Base-by-base conservation (phyloP, 2,113 vertebrate species). In the Dipodomys spectabilis region DNA sequence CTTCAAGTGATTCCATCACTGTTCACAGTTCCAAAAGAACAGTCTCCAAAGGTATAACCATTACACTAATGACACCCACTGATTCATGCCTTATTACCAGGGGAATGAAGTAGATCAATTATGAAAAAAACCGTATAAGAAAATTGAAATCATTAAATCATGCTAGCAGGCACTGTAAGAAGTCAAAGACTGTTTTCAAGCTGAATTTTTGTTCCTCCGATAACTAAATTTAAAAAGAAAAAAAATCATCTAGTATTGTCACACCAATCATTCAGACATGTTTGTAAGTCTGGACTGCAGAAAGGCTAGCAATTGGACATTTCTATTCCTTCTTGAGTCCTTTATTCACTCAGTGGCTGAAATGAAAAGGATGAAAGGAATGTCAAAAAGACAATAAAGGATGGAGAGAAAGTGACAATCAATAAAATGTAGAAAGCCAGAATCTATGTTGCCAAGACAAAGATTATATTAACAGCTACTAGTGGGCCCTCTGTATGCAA, bases 1-100 rank as follows among this genome's bases (percentile, higher is more conserved):
- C 82, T 92, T 77, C 72, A 64, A 93, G 74, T 86, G 84, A 95
- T 87, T 69, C 93, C 95, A 95, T 79, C 91, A 73, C 87, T 95
- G 95, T 53, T 32, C 74, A 74, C 88, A 72, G 74, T 92, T 94
- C 88, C 79, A 73, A 92, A 90, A 82, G 74, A 92, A 94, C 75
- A 73, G 57, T 75, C 77, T 92, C 86, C 94, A 93, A 80, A 95
- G 71, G 83, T 87, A 25, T 10, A n/a, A 85, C 81, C 81, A 84
- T 75, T 88, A 80, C 81, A 65, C 35, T 49, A 85, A 90, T 87
- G 84, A 93, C 82, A 94, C 79, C 80, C 80, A 30, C 79, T 89
- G 77, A 92, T 91, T 92, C 88, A 94, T 90, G 93, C 32, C 22
- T 49, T 88, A 75, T 83, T 95, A 86, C 90, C 78, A 79, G 86